Conservation (phyloP, 2,888 invertebrate species). For the Parnassius mnemosyne region DNA sequence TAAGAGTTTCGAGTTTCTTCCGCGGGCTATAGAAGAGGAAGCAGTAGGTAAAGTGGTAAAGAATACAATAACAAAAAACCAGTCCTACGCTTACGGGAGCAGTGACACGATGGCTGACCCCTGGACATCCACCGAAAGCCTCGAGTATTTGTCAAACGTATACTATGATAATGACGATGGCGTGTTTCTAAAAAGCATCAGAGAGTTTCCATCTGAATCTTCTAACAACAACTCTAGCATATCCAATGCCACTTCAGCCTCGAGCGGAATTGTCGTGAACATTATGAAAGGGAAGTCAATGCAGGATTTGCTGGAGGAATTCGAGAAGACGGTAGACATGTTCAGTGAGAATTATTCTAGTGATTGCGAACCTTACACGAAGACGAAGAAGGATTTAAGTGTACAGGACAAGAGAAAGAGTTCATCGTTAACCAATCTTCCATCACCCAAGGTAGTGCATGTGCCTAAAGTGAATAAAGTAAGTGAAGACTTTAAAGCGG, state of each 20-base stretch:
- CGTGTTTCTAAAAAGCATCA: conserved; percentile 62
- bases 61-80: conserved; percentile 40
- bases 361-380: conserved; percentile 71
- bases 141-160: conserved; percentile 63
- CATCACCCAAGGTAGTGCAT: conserved; percentile 66
- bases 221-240: conserved; percentile 56
- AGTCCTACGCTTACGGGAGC: conserved; percentile 60
- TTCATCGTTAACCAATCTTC: conserved; percentile 59
- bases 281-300: conserved; percentile 64
- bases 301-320: conserved; percentile 62
- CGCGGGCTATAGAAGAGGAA: conserved; percentile 58
- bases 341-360: conserved; percentile 71
- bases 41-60: conserved; percentile 37
- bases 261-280: conserved; percentile 55
- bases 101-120: conserved; percentile 60
- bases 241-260: conserved; percentile 60
- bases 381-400: conserved; percentile 41
- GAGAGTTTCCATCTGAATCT: conserved; percentile 52
- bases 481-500: conserved; percentile 66
- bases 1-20: conserved; percentile 73
- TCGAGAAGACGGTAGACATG: conserved; percentile 67
- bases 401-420: conserved; percentile 60
- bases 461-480: conserved; percentile 59
- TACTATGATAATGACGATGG: conserved; percentile 62
- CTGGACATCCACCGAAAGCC: conserved; percentile 63